These are phyloP conservation scores for Lophura swinhoii DNA, from an alignment of 2,797 vertebrate genomes.

Conservation along the genomic window DNA sequence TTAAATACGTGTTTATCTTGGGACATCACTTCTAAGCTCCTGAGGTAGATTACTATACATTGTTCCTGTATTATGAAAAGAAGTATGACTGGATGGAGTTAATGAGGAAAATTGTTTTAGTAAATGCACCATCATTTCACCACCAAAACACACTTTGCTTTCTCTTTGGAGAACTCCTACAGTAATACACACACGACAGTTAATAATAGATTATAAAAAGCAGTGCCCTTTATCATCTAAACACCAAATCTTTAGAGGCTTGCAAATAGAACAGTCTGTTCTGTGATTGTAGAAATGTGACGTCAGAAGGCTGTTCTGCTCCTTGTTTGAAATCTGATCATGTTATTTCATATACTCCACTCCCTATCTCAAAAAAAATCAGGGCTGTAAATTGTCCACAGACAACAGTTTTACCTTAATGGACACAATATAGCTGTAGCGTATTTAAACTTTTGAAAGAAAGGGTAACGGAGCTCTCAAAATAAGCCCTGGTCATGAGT, in stretches of 20 bases:
- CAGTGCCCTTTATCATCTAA: conserved; percentile 75
- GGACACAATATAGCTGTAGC: conserved; percentile 41
- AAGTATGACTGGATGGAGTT: conserved; percentile 21
- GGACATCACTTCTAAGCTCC: conserved; percentile 27
- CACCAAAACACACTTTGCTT: conserved; percentile 63
- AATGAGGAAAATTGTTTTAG: conserved; percentile 50
- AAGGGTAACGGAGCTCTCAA: conserved; percentile 65
- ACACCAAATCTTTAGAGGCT: conserved; percentile 69
- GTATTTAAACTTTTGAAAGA: conserved; percentile 72
- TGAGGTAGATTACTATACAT: conserved; percentile 36
- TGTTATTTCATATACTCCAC: conserved; percentile 33
- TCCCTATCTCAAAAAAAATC: not conserved
- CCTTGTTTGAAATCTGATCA: conserved; percentile 43
- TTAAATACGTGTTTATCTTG: conserved; percentile 55
- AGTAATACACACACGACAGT: conserved; percentile 62
- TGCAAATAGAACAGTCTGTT: conserved; percentile 71
- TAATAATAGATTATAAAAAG: conserved; percentile 78
- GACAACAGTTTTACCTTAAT: conserved; percentile 32
- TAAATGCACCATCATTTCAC: conserved; percentile 50
- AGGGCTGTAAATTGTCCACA: not conserved
- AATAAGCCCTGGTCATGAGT: conserved; percentile 76
- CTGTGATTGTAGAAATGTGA: conserved; percentile 66
- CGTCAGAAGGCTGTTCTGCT: conserved; percentile 52
- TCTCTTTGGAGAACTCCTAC: conserved; percentile 62
- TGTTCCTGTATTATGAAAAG: conserved; percentile 24